A percentile compares a stretch with the other conserved stretches of the same genome.
Evolutionary conservation across 1,140 invertebrate genomes (phyloP).

Genomic region (Bombus soroeensis): DNA sequence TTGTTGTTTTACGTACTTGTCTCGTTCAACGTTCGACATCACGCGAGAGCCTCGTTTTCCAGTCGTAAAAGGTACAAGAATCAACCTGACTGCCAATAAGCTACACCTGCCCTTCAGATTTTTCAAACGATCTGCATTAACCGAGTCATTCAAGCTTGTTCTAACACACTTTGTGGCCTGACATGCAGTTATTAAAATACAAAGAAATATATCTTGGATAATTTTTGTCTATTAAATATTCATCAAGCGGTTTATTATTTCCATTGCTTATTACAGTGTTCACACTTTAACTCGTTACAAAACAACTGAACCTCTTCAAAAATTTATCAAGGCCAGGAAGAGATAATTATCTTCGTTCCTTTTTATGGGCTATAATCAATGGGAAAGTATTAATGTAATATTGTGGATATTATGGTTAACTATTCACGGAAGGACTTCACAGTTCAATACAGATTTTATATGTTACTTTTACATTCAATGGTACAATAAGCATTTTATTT

Average conservation of each 20-base stretch:
- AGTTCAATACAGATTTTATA: too few relatives aligned
- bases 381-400: too few relatives aligned
- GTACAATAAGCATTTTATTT: too few relatives aligned
- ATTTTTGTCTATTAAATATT: background rate
- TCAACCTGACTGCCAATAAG: background rate
- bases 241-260: background rate
- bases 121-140: background rate
- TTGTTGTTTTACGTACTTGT: background rate
- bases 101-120: background rate
- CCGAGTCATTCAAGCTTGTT: background rate
- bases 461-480: too few relatives aligned
- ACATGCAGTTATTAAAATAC: background rate
- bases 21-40: background rate
- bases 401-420: background rate
- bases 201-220: background rate
- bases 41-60: slow-evolving; percentile 3
- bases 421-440: background rate
- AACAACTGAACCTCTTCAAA: background rate
- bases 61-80: background rate
- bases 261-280: background rate
- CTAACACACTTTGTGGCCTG: background rate
- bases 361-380: too few relatives aligned
- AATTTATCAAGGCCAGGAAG: too few relatives aligned
- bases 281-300: background rate
- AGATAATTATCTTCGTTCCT: too few relatives aligned